Evolutionary conservation across 2,888 invertebrate species (phyloP).

Genomic region (Heliconius ethilla): DNA sequence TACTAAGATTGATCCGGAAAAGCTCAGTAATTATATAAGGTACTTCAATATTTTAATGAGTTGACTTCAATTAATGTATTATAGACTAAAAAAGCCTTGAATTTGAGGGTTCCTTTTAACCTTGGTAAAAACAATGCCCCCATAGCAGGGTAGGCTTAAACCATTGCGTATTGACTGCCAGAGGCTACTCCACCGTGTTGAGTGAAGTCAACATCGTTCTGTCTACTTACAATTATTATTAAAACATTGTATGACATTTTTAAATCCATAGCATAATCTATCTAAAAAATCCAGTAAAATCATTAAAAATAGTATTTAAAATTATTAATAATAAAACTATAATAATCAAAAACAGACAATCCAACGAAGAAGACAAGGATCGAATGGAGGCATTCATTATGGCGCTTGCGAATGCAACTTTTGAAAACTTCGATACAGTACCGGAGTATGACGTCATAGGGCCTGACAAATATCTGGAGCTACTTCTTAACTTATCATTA

Average conservation of each 20-base stretch:
- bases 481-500: slow-evolving; percentile 78
- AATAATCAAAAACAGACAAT: slow-evolving; percentile 51
- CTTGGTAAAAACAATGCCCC: too few species aligned
- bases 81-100: too few species aligned
- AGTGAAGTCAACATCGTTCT: too few species aligned
- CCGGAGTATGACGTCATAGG: slow-evolving; percentile 80
- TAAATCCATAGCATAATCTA: too few species aligned
- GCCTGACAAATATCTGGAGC: slow-evolving; percentile 81
- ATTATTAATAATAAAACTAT: slow-evolving; percentile 1
- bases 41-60: slow-evolving; percentile 50
- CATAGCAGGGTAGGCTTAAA: too few species aligned
- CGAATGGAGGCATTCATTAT: slow-evolving; percentile 80
- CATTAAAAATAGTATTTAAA: background rate
- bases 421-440: slow-evolving; percentile 81
- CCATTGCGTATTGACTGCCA: too few species aligned
- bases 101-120: too few species aligned
- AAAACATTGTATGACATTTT: too few species aligned
- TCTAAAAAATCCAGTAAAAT: background rate
- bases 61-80: background rate
- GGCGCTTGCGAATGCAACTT: slow-evolving; percentile 82
- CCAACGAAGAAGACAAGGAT: slow-evolving; percentile 72
- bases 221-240: too few species aligned
- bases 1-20: slow-evolving; percentile 76
- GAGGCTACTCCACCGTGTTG: too few species aligned
- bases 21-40: slow-evolving; percentile 80